Conservation (phyloP, 2,888 invertebrate species). For the Cotesia congregata region DNA sequence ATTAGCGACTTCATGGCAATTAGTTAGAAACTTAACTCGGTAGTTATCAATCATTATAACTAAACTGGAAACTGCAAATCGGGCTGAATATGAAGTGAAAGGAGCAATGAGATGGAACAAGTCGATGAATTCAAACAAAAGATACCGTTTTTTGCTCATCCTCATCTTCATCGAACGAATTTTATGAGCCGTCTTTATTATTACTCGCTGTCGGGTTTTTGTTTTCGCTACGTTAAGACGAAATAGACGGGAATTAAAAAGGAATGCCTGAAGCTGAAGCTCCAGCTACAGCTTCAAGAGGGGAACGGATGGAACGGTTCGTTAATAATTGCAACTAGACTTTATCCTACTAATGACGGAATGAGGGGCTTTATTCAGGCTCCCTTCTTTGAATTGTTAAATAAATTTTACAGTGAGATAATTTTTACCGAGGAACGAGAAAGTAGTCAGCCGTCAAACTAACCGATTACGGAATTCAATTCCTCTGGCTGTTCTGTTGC, state of each 20-base stretch:
- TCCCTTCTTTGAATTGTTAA: no score
- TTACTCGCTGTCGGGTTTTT: conserved; percentile 18
- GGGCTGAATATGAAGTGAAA: conserved; percentile 47
- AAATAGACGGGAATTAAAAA: neutral
- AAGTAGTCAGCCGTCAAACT: no score
- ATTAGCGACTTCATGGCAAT: conserved; percentile 23
- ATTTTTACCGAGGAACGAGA: no score
- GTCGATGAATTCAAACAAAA: conserved; percentile 48
- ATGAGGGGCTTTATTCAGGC: no score
- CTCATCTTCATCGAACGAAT: conserved; percentile 33
- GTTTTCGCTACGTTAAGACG: conserved; percentile 16
- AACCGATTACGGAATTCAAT: no score
- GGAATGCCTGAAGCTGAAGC: neutral
- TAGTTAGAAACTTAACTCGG: neutral
- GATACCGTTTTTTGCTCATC: conserved; percentile 34
- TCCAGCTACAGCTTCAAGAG: neutral
- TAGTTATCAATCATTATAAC: neutral
- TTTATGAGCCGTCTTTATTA: conserved; percentile 33
- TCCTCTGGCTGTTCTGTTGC: neutral
- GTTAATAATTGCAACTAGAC: neutral
- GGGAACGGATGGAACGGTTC: neutral
- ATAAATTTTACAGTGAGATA: no score
- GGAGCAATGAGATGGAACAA: conserved; percentile 27
- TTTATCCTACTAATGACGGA: no score
- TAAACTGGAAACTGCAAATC: conserved; percentile 35